phyloP scores from a whole-genome alignment of 2,888 invertebrate genomes.

The Schrankia costaestrigalis region DNA sequence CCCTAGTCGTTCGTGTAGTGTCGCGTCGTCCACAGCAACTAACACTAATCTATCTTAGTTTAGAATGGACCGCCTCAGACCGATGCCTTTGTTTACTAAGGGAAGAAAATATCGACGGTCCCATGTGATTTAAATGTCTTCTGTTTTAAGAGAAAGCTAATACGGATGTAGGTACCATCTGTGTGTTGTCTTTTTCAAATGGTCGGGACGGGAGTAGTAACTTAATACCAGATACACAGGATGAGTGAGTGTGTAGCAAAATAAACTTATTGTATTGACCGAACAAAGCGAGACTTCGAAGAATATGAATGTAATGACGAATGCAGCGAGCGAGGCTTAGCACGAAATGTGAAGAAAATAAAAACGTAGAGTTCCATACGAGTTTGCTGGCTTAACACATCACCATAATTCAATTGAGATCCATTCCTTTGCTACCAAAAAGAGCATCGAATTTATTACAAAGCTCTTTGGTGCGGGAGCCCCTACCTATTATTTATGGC shows the following conservation, averaged over 20 bases:
- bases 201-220: constrained; percentile 58
- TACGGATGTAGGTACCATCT: constrained; percentile 70
- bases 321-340: constrained; percentile 54
- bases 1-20: constrained; percentile 43
- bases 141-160: constrained; percentile 77
- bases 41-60: constrained; percentile 70
- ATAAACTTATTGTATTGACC: constrained; percentile 59
- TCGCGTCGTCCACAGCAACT: constrained; percentile 47
- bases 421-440: constrained; percentile 73
- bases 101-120: constrained; percentile 75
- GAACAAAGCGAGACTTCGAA: constrained; percentile 59
- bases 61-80: constrained; percentile 53
- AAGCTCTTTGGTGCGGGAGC: constrained; percentile 71
- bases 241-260: constrained; percentile 58
- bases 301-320: constrained; percentile 59
- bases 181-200: constrained; percentile 74
- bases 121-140: constrained; percentile 73
- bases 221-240: constrained; percentile 54
- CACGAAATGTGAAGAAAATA: constrained; percentile 69
- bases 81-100: constrained; percentile 60
- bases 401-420: constrained; percentile 77
- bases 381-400: constrained; percentile 75
- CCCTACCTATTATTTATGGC: constrained; percentile 81
- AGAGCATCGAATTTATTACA: constrained; percentile 79
- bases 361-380: constrained; percentile 62